Base-by-base conservation (phyloP, 2,113 vertebrate species). In the Gasterosteus aculeatus region DNA sequence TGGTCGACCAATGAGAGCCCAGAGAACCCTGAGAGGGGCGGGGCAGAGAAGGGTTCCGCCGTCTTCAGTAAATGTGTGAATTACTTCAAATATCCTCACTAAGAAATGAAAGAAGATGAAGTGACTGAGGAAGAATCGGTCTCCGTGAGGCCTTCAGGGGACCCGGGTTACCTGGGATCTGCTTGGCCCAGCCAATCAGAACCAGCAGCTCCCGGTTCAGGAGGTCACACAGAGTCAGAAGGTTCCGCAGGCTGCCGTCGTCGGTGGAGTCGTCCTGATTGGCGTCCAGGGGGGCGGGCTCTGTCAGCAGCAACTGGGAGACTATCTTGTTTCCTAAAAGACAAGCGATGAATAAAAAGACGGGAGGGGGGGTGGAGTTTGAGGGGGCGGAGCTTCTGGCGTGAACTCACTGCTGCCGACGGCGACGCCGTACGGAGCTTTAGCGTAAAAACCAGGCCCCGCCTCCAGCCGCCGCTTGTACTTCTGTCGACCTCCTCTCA, bases 141-240 rank as follows among this genome's bases (percentile, higher is more conserved):
- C 44, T 9, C 2, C 42, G 3, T 14, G 42, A 44, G 42, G 15
- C 42, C 42, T 46, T 46, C 44, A 46, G 44, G 44, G 14, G 14
- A 46, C 12, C 44, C 7, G 7, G 22, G 22, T 16, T 90, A 95
- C 95, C 95, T 93, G 94, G 95, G 26, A 95, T 93, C 82, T 93
- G 91, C 77, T 95, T 95, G 41, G 92, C 91, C 94, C 94, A 95
- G 83, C 92, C 89, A 49, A 95, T 95, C 89, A 94, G 87, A 22
- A 95, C 69, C 53, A 95, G 89, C 47, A 95, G 89, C 70, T 95
- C 91, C 3, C 94, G 82, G 85, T 95, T 94, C 62, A 94, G 85
- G 15, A 95, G 94, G 88, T 95, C 94, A 78, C 94, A 94, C 22
- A 95, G 85, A 59, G 94, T 94, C 81, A 94, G 83, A 60, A 95